Base-by-base conservation (phyloP, 1,140 invertebrate genomes). In the Meloidogyne hapla region DNA sequence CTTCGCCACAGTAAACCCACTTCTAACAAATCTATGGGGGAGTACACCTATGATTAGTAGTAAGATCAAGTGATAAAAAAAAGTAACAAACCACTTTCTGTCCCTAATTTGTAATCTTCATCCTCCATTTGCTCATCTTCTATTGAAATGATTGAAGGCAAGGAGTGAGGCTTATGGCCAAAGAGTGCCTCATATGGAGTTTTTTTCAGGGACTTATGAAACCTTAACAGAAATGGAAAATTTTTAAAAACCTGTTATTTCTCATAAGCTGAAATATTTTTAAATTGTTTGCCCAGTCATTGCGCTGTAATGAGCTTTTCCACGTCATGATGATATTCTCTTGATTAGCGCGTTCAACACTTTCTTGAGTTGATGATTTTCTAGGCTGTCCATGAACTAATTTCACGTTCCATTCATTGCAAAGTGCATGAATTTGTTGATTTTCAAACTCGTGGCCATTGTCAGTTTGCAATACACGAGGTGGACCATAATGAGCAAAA, bases 271-370 rank as follows among this genome's bases (percentile, higher is more conserved):
- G 62, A 25, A 63, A 63, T 2, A 63, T 21, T 21, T 63, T 5
- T 6, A 63, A 63, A 63, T 63, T 63, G 21, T 25, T 25, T 21
- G 62, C 62, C 62, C 62, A 63, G 6, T 63, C 62, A 63, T 63
- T 63, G 2, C 62, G 62, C 25, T 63, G 21, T 21, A 63, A 6
- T 2, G 21, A 25, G 62, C 25, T 63, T 63, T 63, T 6, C 62
- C 62, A 63, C 6, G 62, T 63, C 62, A 63, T 63, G 6, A 63
- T 63, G 5, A 63, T 63, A 63, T 63, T 63, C 6, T 63, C 62
- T 5, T 25, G 25, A 25, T 63, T 63, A 21, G 62, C 62, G 1
- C 62, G 1, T 6, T 63, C 62, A 1, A 63, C 62, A 21, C 21
- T 21, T 21, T 6, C 62, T 63, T 63, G 62, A 2, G 62, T 63